A percentile compares a stretch with the other conserved stretches of the same genome.
phyloP scores from a whole-genome alignment of 35 echinoderm and acorn worm species.

The Stichopus chloronotus region DNA sequence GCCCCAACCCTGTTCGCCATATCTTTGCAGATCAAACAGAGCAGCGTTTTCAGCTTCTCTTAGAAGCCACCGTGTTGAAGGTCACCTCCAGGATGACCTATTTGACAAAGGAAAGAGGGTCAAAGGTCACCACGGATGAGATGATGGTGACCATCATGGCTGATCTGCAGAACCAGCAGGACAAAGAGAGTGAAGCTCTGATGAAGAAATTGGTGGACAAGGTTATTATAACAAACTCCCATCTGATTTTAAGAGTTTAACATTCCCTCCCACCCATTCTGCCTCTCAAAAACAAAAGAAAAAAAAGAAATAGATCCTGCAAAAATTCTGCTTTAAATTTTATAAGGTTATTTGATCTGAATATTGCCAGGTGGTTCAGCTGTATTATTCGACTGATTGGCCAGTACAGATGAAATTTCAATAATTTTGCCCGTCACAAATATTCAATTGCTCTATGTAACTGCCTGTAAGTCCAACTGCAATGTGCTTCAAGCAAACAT shows the following conservation, averaged over 20 bases:
- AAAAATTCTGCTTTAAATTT: no score
- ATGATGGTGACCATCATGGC: conserved; percentile 88
- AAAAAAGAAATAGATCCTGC: not conserved
- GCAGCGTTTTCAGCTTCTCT: conserved; percentile 60
- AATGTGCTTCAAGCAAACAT: no score
- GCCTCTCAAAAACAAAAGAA: not conserved
- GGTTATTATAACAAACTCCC: conserved; percentile 38
- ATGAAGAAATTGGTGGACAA: conserved; percentile 80
- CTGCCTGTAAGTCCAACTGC: no score
- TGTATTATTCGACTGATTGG: no score
- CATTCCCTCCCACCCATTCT: not conserved
- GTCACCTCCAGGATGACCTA: conserved; percentile 50
- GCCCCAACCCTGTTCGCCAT: no score
- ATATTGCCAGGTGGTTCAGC: no score
- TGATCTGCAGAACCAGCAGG: conserved; percentile 93
- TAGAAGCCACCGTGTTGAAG: conserved; percentile 76
- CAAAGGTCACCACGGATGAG: conserved; percentile 67
- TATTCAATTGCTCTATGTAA: no score
- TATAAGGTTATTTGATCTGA: no score
- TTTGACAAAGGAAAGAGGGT: conserved; percentile 54
- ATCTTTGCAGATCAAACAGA: conserved; percentile 57
- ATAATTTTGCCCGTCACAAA: no score
- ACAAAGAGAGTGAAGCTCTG: conserved; percentile 90
- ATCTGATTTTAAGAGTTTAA: not conserved
- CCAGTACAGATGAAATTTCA: no score